These are phyloP conservation scores for Avahi laniger DNA, from an alignment of 2,797 vertebrate species.

Conservation along the genomic window DNA sequence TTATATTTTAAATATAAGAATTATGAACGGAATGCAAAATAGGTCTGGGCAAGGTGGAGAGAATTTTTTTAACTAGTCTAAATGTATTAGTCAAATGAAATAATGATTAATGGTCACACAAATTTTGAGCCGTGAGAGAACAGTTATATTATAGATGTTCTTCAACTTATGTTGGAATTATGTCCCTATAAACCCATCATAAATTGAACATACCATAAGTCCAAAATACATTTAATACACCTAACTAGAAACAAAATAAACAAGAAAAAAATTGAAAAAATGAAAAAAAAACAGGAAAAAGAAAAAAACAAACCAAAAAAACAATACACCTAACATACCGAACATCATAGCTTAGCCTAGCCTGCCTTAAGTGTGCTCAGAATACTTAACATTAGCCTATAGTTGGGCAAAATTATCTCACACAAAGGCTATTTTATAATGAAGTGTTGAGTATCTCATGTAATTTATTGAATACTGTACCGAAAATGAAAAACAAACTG, in stretches of 20 bases:
- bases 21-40: neutral
- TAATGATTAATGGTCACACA: constrained; percentile 8
- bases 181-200: neutral
- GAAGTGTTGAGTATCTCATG: neutral
- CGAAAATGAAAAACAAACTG: neutral
- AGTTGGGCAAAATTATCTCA: too few species aligned
- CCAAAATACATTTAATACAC: neutral
- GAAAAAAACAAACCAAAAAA: neutral
- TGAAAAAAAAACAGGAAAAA: neutral
- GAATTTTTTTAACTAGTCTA: neutral
- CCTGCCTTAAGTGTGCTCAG: too few species aligned
- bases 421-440: neutral
- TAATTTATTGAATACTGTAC: neutral
- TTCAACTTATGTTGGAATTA: neutral
- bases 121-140: constrained; percentile 17
- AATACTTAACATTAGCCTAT: too few species aligned
- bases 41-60: neutral
- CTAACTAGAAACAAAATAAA: neutral
- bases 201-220: neutral
- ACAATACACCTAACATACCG: neutral
- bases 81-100: constrained; percentile 12
- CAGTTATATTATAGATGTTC: neutral
- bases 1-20: neutral
- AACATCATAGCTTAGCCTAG: too few species aligned
- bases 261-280: neutral